Percentiles rank a stretch among this genome's conserved stretches.
Evolutionary conservation across 2,113 vertebrate species (phyloP).

Genomic region (Columba janthina): DNA sequence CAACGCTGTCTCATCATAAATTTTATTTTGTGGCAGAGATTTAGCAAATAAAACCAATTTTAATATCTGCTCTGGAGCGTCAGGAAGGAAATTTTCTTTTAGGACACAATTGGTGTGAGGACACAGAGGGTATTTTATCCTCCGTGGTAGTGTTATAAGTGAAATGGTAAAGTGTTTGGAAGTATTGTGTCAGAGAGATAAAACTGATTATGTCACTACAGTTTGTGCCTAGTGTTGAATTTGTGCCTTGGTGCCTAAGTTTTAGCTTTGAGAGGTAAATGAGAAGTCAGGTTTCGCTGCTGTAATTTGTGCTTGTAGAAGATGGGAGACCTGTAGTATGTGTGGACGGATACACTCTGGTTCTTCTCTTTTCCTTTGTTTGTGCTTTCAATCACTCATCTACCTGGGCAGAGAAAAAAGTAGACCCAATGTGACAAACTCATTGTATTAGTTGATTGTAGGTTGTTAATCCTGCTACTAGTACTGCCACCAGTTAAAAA

Average conservation of each 20-base stretch:
- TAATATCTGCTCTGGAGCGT: not conserved
- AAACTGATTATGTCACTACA: rapidly evolving
- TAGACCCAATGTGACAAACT: not conserved
- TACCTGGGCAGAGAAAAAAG: not conserved
- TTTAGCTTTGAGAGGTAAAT: not conserved
- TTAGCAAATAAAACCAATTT: not conserved
- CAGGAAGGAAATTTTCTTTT: not conserved
- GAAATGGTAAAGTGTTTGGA: not conserved
- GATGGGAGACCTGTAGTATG: not conserved
- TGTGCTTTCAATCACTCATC: not conserved
- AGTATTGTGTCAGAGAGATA: not conserved
- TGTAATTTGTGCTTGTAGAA: not conserved
- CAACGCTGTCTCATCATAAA: not conserved
- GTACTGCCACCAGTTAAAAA: not conserved
- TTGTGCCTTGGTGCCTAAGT: not conserved
- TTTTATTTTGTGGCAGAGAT: not conserved
- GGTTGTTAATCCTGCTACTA: not conserved
- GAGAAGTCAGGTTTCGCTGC: not conserved
- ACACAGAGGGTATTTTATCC: not conserved
- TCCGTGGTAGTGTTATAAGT: not conserved
- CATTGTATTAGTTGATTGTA: not conserved
- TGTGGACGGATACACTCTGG: not conserved
- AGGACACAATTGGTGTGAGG: not conserved
- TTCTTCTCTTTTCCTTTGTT: not conserved
- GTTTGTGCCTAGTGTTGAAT: not conserved